These are phyloP conservation scores for Odontocerum albicorne DNA, from an alignment of 2,888 invertebrate species.

Conservation along the genomic window DNA sequence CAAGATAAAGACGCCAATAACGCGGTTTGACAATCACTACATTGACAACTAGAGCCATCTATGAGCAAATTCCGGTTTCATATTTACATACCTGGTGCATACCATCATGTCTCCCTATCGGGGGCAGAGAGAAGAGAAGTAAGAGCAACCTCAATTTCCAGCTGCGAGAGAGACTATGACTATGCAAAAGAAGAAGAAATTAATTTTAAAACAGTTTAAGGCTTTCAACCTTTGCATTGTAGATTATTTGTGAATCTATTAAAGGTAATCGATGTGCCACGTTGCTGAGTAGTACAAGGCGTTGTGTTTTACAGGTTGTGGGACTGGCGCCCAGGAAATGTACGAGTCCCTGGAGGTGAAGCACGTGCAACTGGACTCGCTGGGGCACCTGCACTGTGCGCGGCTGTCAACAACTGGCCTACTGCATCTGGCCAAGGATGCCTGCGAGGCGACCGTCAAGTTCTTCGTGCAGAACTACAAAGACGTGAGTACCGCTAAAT, in stretches of 20 bases:
- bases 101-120: too few species aligned
- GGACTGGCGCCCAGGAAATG: constrained; percentile 70
- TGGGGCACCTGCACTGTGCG: constrained; percentile 83
- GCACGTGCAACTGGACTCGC: constrained; percentile 89
- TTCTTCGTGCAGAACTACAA: constrained; percentile 88
- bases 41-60: too few species aligned
- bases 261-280: too few species aligned
- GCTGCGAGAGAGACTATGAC: neutral
- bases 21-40: too few species aligned
- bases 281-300: too few species aligned
- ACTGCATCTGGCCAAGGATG: constrained; percentile 66
- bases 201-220: too few species aligned
- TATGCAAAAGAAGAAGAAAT: neutral
- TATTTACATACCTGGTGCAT: too few species aligned
- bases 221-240: too few species aligned
- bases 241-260: too few species aligned
- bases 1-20: too few species aligned
- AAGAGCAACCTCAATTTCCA: neutral
- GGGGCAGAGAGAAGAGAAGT: too few species aligned
- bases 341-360: constrained; percentile 86
- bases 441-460: constrained; percentile 75
- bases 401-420: constrained; percentile 74
- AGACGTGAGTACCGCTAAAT: constrained; percentile 66
- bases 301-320: constrained; percentile 70
- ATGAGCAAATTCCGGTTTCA: too few species aligned